A percentile compares a stretch with the other conserved stretches of the same genome.
Conservation (phyloP, 2,113 vertebrate species). For the Atherinomorus stipes region DNA sequence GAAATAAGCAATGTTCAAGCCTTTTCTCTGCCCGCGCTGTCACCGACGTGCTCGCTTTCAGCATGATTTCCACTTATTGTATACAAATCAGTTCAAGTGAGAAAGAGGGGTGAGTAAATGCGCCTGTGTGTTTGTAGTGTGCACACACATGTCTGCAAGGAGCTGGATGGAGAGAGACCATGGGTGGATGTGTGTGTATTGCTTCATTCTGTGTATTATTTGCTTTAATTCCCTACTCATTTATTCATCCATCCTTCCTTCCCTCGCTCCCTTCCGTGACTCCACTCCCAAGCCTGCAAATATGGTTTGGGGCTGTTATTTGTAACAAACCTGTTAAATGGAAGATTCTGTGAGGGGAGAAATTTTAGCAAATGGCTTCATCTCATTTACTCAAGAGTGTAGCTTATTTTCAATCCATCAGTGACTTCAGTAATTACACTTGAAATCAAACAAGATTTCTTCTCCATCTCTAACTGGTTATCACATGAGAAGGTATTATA, state of each 20-base stretch:
- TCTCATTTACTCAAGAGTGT: conserved; percentile 31
- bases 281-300: conserved; percentile 30
- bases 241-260: background rate
- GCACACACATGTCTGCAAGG: background rate
- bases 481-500: background rate
- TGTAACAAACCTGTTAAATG: conserved; percentile 59
- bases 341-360: conserved; percentile 28
- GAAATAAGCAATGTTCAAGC: conserved; percentile 79
- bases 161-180: conserved; percentile 12
- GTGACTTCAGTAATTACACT: conserved; percentile 19
- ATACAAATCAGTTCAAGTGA: conserved; percentile 76
- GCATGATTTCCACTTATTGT: conserved; percentile 74
- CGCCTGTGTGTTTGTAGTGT: background rate
- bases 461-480: conserved; percentile 9
- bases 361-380: conserved; percentile 32
- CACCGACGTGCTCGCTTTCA: conserved; percentile 52
- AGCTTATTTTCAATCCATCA: conserved; percentile 39
- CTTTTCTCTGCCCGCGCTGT: conserved; percentile 62
- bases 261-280: background rate
- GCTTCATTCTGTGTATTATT: conserved; percentile 46
- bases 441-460: conserved; percentile 14
- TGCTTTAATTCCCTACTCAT: conserved; percentile 53
- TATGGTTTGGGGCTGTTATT: conserved; percentile 64
- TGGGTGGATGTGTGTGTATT: conserved; percentile 3
- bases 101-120: conserved; percentile 25